Base-by-base conservation (phyloP, 1,140 invertebrate species). In the Calycopis cecrops region DNA sequence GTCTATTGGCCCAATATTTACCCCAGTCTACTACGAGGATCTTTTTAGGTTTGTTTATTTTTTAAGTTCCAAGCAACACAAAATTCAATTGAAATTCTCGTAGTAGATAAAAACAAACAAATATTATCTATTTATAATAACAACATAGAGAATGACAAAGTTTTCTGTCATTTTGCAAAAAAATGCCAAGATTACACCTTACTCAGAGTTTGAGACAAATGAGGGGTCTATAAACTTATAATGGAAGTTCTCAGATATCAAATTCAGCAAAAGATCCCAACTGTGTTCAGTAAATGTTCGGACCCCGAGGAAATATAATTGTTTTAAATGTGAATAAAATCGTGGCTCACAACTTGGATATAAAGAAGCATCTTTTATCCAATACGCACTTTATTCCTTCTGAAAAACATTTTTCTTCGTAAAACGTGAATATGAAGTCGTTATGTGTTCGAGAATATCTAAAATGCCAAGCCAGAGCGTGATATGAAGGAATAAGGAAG, bases 401-500 rank as follows among this genome's bases (percentile, higher is more conserved):
- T 12, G 4, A 7, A 6, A n/a, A 37, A n/a, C 28, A 50, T 35
- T n/a, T 50, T 38, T 18, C n/a, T 52, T 54, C 14, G 9, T 33
- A 51, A n/a, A 7, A 38, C 28, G 60, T 62, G 65, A 62, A 64
- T 66, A 69, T 65, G 66, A 57, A 71, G 55, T 67, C 63, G 63
- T 71, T 65, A 63, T 60, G 21, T 28, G 63, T 68, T 68, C 50
- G 59, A 51, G 60, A 69, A 71, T 71, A 73, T 71, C 59, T 66
- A 65, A 64, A 67, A 72, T 69, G 61, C 60, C 64, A 64, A 62
- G 51, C 53, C 60, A 52, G 55, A 48, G 64, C 59, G 58, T 70
- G 75, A 73, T 70, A 73, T 73, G 63, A 69, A 73, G 67, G 68
- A 65, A 62, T 61, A 2, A 2, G 21, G 69, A 59, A 51, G 44